These are phyloP conservation scores for Rhodeus uyekii DNA, from an alignment of 2,797 vertebrate genomes.

Conservation along the genomic window DNA sequence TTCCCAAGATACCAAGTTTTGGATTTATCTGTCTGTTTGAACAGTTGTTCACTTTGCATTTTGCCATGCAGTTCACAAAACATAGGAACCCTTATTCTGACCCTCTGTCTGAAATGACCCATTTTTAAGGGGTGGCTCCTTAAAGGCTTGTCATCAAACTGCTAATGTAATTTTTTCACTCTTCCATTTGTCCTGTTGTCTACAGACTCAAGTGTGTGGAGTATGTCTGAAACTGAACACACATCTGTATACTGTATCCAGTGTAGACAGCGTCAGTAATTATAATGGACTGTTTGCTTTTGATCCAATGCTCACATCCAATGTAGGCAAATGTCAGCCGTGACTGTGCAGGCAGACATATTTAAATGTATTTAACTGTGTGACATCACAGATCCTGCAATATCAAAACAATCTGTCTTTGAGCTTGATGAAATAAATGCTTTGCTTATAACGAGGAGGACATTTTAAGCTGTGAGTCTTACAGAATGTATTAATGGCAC, in stretches of 20 bases:
- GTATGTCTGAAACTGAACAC: neutral
- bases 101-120: too few species aligned
- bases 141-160: too few species aligned
- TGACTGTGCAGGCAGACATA: too few species aligned
- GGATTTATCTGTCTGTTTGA: conserved; percentile 42
- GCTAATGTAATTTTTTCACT: neutral
- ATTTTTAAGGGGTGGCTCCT: too few species aligned
- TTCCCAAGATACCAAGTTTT: neutral
- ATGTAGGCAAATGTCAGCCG: too few species aligned
- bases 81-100: too few species aligned
- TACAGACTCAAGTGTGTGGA: neutral
- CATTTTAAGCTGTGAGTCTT: neutral
- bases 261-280: neutral
- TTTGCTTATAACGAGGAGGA: neutral
- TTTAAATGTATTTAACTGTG: too few species aligned
- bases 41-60: conserved; percentile 5
- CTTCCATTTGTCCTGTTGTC: neutral
- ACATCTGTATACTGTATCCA: neutral
- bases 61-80: neutral
- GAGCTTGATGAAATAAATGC: neutral
- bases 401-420: neutral
- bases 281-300: neutral
- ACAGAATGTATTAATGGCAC: neutral
- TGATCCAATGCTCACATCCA: too few species aligned
- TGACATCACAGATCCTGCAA: neutral